Evolutionary conservation across 2,888 invertebrate genomes (phyloP), one percentile per base, ranked within the genome.

Genomic region (Drosophila cracens): DNA sequence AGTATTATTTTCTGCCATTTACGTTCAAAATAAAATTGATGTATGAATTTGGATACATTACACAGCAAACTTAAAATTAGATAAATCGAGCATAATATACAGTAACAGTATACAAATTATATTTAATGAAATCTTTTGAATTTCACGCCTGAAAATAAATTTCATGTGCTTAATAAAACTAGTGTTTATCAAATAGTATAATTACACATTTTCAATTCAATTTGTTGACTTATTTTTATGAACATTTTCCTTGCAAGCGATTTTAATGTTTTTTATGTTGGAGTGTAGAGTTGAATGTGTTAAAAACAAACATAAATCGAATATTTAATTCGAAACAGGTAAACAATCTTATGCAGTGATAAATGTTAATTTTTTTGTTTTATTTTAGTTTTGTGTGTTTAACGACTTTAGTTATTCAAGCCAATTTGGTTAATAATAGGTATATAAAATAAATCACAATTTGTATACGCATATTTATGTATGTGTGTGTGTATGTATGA

Each of bases 391-490:
- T 72, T 70, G 60, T 69, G 65, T 71, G 53, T 70, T 71, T 64
- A 64, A 73, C 57, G 64, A 75, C 60, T 74, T 68, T 73, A 54
- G 54, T 80, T 76, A 74, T 21, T 66, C 60, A 76, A 78, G 85
- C 87, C 90, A 83, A 85, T 83, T 74, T 54, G 62, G 70, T 81
- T 74, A 72, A 59, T 64, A 83, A 68, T 83, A 63, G 83, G 88
- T 84, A 84, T 89, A 86, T 90, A 90, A 90, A 87, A 87, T 90
- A 90, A 90, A 88, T 88, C 87, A 88, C 87, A 88, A 84, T 87
- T 85, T 81, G 68, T 81, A 85, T 89, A 88, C 81, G 84, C 83
- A 74, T 81, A 76, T 76, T 75, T 66, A 76, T 87, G 70, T 82
- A 65, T 60, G 65, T 72, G 51, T 58, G 76, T 56, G 51, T 59